These are phyloP conservation scores for Gorsachius magnificus DNA, from an alignment of 2,797 vertebrate species.

Conservation along the genomic window DNA sequence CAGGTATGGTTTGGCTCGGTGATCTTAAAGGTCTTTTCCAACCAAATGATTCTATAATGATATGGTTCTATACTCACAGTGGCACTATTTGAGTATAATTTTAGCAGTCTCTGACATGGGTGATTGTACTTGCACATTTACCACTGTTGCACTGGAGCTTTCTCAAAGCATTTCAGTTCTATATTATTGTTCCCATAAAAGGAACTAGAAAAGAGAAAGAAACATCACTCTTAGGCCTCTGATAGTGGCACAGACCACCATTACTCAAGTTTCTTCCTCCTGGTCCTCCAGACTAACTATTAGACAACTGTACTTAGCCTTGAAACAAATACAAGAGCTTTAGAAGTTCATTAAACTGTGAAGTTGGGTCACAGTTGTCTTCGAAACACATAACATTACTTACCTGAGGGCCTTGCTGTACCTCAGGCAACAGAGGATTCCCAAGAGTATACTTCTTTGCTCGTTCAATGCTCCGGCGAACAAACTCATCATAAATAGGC, in stretches of 20 bases:
- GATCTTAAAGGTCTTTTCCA: no score
- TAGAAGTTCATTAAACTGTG: background rate
- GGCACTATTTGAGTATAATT: background rate
- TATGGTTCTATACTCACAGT: background rate
- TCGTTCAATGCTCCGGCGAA: constrained; percentile 79
- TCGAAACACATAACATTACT: background rate
- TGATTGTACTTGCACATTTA: background rate
- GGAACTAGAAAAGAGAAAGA: background rate
- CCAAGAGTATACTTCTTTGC: constrained; percentile 84
- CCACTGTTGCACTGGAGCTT: background rate
- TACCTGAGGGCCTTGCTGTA: constrained; percentile 88
- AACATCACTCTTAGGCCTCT: background rate
- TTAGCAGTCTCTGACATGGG: background rate
- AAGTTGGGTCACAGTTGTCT: background rate
- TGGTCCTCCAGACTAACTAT: background rate
- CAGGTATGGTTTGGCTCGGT: no score
- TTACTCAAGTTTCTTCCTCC: background rate
- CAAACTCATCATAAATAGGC: constrained; percentile 86
- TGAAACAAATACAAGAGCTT: background rate
- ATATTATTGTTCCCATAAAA: background rate
- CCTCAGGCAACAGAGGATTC: constrained; percentile 80
- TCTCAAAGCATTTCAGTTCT: background rate
- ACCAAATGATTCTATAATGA: no score
- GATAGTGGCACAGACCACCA: background rate
- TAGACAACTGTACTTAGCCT: background rate